A percentile compares a stretch with the other conserved stretches of the same genome.
phyloP scores from a whole-genome alignment of 2,797 vertebrate genomes.

The Rhinatrema bivittatum region DNA sequence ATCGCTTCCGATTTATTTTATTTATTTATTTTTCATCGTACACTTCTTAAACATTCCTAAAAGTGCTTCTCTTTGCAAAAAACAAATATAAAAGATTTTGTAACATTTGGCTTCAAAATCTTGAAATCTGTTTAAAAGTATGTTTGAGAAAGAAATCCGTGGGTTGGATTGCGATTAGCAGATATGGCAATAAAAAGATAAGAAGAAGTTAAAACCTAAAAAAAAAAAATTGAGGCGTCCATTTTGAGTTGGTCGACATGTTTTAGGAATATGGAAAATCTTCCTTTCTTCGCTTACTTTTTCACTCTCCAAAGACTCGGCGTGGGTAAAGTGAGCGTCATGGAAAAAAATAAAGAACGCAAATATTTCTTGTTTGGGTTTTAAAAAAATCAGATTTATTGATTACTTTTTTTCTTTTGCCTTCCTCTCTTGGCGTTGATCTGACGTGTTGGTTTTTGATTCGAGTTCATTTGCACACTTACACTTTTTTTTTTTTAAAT shows the following conservation, averaged over 20 bases:
- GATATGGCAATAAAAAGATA: conserved; percentile 20
- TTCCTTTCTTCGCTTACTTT: conserved; percentile 34
- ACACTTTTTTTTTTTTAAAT: conserved; percentile 45
- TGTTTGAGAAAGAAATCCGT: no score
- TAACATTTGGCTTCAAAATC: no score
- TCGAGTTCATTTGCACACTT: conserved; percentile 55
- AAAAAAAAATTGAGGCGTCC: conserved; percentile 63
- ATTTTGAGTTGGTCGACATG: conserved; percentile 93
- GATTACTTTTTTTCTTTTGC: conserved; percentile 50
- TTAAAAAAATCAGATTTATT: conserved; percentile 33
- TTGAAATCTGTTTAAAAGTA: no score
- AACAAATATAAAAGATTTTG: no score
- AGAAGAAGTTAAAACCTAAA: no score
- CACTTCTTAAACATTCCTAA: conserved; percentile 44
- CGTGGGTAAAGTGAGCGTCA: neutral
- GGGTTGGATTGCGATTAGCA: no score
- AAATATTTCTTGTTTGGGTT: conserved; percentile 18
- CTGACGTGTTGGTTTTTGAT: conserved; percentile 59
- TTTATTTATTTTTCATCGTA: conserved; percentile 26
- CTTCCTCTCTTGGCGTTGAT: conserved; percentile 52
- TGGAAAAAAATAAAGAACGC: conserved; percentile 1
- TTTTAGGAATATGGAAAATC: conserved; percentile 70
- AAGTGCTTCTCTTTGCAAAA: conserved; percentile 41
- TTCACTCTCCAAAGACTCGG: conserved; percentile 3
- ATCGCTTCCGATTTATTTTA: neutral